phyloP scores from a whole-genome alignment of 2,113 vertebrate species.

The Pedetes capensis region DNA sequence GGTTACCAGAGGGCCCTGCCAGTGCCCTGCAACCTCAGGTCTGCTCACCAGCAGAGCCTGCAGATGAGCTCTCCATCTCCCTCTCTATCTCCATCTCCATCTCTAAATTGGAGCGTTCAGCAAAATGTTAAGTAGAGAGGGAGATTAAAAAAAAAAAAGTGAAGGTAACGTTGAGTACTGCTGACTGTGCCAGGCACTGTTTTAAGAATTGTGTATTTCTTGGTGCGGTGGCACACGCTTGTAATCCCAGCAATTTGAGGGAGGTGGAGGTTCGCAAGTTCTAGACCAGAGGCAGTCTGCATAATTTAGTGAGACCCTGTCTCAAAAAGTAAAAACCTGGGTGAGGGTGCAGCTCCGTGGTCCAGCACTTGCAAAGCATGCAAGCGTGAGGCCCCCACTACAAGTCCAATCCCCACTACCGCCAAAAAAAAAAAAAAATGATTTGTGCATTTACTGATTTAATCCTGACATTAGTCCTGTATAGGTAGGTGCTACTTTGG shows the following conservation, averaged over 20 bases:
- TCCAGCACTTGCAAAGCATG: too few relatives aligned
- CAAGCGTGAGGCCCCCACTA: too few relatives aligned
- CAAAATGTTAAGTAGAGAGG: neutral
- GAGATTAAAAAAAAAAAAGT: neutral
- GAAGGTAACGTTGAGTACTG: neutral
- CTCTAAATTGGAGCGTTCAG: neutral
- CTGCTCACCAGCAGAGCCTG: accelerated
- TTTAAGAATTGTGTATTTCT: neutral
- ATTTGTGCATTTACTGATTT: neutral
- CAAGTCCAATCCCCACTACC: too few relatives aligned
- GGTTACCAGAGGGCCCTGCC: accelerated
- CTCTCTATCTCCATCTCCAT: neutral
- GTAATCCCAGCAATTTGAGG: too few relatives aligned
- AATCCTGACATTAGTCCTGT: accelerated
- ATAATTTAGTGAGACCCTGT: too few relatives aligned
- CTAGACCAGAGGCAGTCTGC: too few relatives aligned
- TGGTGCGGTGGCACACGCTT: too few relatives aligned
- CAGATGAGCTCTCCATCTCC: neutral
- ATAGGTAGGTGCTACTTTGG: neutral
- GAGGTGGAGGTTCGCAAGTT: too few relatives aligned
- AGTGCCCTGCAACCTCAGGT: accelerated
- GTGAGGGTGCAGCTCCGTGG: too few relatives aligned
- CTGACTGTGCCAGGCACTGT: neutral
- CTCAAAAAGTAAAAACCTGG: too few relatives aligned
- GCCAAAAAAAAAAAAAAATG: too few relatives aligned